These are phyloP conservation scores for Actinostola sp. DNA, from an alignment of 92 coral and sea anemone species.

Conservation along the genomic window DNA sequence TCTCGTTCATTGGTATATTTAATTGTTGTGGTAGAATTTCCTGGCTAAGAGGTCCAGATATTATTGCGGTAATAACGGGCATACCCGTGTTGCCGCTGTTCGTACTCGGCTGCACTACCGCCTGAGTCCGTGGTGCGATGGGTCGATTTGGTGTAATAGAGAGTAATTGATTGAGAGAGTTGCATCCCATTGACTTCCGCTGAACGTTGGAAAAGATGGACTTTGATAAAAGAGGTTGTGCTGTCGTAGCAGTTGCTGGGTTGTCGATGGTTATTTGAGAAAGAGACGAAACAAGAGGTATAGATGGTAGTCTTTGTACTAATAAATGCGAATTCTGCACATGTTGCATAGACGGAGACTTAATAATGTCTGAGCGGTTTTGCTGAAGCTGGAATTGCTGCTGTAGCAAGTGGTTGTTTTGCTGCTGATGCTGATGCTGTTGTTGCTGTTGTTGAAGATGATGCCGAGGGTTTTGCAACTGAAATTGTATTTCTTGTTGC, in stretches of 20 bases:
- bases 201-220: conserved; percentile 8
- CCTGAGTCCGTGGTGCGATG: conserved; percentile 19
- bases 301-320: conserved; percentile 15
- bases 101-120: not conserved
- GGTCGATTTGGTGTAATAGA: conserved; percentile 14
- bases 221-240: conserved; percentile 13
- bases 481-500: conserved; percentile 21
- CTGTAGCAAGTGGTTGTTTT: conserved; percentile 12
- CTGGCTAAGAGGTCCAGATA: conserved; percentile 30
- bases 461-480: conserved; percentile 3
- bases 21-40: conserved; percentile 30
- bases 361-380: too few relatives aligned
- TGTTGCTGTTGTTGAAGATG: conserved; percentile 7
- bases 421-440: conserved; percentile 23
- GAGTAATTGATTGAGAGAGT: conserved; percentile 7
- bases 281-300: conserved; percentile 9
- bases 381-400: not conserved
- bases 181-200: not conserved
- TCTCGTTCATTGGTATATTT: conserved; percentile 2
- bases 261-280: conserved; percentile 7
- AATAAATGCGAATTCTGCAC: not conserved
- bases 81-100: conserved; percentile 4
- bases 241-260: not conserved
- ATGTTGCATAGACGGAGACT: not conserved
- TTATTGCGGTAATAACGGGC: conserved; percentile 38